phyloP scores from a whole-genome alignment of 2,113 vertebrate species.

The Donacobius atricapilla region DNA sequence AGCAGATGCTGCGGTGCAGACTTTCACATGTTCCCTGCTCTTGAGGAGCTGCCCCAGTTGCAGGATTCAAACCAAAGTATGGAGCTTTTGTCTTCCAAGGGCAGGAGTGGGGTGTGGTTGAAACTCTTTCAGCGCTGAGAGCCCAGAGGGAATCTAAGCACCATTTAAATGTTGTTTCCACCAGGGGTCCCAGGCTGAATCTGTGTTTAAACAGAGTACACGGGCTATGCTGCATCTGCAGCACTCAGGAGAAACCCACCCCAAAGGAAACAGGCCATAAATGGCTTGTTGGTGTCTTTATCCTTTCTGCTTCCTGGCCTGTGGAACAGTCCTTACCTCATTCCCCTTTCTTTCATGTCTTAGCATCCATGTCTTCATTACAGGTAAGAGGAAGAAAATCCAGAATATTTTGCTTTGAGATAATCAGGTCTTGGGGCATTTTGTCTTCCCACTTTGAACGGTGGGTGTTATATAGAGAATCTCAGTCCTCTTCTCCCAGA shows the following conservation, averaged over 20 bases:
- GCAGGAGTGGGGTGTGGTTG: background rate
- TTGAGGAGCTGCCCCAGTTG: background rate
- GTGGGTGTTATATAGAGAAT: background rate
- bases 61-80: background rate
- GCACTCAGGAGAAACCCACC: background rate
- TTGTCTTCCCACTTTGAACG: background rate
- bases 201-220: background rate
- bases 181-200: background rate
- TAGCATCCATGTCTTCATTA: background rate
- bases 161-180: background rate
- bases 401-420: background rate
- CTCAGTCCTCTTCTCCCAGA: background rate
- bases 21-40: background rate
- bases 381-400: background rate
- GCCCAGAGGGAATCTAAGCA: background rate
- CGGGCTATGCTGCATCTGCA: background rate
- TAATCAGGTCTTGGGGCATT: background rate
- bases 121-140: background rate
- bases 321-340: background rate
- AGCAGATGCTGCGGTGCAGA: background rate
- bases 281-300: background rate
- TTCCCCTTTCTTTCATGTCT: background rate
- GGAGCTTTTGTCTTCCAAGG: background rate
- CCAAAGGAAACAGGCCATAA: background rate
- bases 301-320: background rate